phyloP scores from a whole-genome alignment of 2,888 invertebrate genomes.

The Orchesellides sinensis region DNA sequence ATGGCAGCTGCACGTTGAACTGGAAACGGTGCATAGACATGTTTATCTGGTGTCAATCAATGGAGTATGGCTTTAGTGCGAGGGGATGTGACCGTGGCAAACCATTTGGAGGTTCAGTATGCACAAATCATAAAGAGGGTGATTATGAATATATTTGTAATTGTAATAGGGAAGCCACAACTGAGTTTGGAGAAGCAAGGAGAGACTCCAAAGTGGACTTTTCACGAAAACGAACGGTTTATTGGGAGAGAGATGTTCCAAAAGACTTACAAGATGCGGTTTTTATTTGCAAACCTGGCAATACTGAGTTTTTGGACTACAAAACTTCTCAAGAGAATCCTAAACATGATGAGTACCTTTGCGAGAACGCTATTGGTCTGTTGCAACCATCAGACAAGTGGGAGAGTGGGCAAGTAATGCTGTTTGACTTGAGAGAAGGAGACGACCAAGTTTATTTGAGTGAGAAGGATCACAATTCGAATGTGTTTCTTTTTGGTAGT shows the following conservation, averaged over 20 bases:
- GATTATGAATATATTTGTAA: no score
- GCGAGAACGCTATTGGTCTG: neutral
- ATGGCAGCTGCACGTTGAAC: constrained; percentile 2
- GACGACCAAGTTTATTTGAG: neutral
- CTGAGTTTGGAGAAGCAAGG: neutral
- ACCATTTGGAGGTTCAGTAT: no score
- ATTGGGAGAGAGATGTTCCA: neutral
- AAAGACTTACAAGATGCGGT: no score
- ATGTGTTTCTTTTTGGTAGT: neutral
- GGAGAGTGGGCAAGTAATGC: neutral
- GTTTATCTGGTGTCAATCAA: no score
- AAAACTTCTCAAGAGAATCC: neutral
- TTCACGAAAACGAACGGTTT: neutral
- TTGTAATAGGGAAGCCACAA: neutral
- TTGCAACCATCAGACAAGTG: neutral
- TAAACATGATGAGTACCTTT: neutral
- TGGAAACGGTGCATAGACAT: neutral
- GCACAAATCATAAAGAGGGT: no score
- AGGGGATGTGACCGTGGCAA: no score
- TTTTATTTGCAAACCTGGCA: neutral
- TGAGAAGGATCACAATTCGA: neutral
- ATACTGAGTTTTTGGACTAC: neutral
- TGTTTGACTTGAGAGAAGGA: neutral
- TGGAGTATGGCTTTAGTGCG: no score
- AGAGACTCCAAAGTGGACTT: neutral